Evolutionary conservation across 2,797 vertebrate genomes (phyloP).

Genomic region (Eulemur rubriventer): DNA sequence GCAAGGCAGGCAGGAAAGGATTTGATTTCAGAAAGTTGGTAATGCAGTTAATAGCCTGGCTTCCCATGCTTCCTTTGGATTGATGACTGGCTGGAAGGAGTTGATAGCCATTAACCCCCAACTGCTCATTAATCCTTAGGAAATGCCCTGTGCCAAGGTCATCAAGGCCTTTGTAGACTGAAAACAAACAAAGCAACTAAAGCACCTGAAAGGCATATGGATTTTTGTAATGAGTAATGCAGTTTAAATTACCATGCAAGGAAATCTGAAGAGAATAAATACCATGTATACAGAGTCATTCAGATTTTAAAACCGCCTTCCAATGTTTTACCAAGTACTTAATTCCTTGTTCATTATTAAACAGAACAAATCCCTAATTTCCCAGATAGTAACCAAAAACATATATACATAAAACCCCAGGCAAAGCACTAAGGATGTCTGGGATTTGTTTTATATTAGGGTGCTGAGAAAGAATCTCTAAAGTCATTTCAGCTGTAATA

Average conservation of each 20-base stretch:
- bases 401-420: neutral
- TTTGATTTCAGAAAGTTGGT: slow-evolving; percentile 24
- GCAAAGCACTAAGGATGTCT: slow-evolving; percentile 19
- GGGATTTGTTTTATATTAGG: neutral
- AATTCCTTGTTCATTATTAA: slow-evolving; percentile 49
- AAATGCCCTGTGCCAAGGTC: slow-evolving; percentile 57
- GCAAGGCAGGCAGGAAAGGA: neutral
- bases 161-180: slow-evolving; percentile 31
- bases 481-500: neutral
- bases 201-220: slow-evolving; percentile 37
- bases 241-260: slow-evolving; percentile 52
- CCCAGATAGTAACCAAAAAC: neutral
- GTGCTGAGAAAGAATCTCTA: neutral
- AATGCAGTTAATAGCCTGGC: slow-evolving; percentile 46
- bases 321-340: neutral
- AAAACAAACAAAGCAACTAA: slow-evolving; percentile 61
- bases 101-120: slow-evolving; percentile 58
- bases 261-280: slow-evolving; percentile 40
- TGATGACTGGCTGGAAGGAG: slow-evolving; percentile 54
- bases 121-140: slow-evolving; percentile 55
- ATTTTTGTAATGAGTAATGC: slow-evolving; percentile 58
- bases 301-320: slow-evolving; percentile 42
- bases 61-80: slow-evolving; percentile 37
- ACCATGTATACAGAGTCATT: neutral
- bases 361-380: slow-evolving; percentile 21